Percentiles rank a stretch among this genome's conserved stretches.
These are phyloP conservation scores for Petrolisthes cinctipes DNA, from an alignment of 2,888 invertebrate genomes.

Conservation along the genomic window DNA sequence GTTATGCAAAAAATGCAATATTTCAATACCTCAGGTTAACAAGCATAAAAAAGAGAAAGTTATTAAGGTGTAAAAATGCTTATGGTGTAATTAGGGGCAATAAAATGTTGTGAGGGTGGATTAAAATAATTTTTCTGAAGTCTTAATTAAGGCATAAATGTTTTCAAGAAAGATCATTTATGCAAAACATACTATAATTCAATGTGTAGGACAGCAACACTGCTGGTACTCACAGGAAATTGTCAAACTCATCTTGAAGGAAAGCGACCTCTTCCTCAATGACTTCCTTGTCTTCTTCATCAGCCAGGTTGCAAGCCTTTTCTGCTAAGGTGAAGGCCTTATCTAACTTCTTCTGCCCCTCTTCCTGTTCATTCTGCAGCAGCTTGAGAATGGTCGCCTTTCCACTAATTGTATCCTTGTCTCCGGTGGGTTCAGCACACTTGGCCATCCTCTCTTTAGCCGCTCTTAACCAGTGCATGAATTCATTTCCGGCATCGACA, in stretches of 20 bases:
- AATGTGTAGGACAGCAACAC: no score
- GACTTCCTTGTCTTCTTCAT: constrained; percentile 87
- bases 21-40: no score
- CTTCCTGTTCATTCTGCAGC: constrained; percentile 84
- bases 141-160: no score
- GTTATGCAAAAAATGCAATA: not conserved
- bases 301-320: constrained; percentile 86
- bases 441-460: constrained; percentile 92
- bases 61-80: no score
- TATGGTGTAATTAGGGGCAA: no score
- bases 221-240: constrained; percentile 77
- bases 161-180: no score
- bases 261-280: constrained; percentile 92
- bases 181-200: no score
- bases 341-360: constrained; percentile 86
- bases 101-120: no score
- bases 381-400: constrained; percentile 88
- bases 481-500: constrained; percentile 91
- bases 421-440: constrained; percentile 92
- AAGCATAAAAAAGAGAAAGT: no score
- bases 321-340: constrained; percentile 86
- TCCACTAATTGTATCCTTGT: constrained; percentile 87
- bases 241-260: constrained; percentile 91
- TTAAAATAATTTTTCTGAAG: no score
- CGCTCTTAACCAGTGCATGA: constrained; percentile 90